Evolutionary conservation across 2,113 vertebrate genomes (phyloP).

Genomic region (Opisthocomus hoazin): DNA sequence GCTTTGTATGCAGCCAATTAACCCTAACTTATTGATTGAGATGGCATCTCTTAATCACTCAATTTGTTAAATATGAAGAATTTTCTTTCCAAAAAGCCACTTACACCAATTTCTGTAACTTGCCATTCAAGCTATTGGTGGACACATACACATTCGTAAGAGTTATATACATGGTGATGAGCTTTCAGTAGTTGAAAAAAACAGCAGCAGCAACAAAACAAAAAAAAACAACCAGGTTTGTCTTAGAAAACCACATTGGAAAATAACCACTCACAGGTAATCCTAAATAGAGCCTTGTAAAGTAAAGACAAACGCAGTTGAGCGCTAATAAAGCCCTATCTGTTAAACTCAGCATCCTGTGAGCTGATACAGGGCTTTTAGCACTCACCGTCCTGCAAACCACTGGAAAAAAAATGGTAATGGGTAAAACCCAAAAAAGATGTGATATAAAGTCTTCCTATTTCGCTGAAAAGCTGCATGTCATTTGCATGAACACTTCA

Average conservation of each 20-base stretch:
- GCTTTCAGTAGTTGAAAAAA: not conserved
- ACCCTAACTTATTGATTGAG: not conserved
- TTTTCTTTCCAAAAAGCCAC: not conserved
- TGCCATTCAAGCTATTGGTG: not conserved
- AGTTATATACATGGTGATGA: not conserved
- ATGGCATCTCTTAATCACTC: not conserved
- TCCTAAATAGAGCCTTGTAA: slow-evolving; percentile 35
- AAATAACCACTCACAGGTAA: slow-evolving; percentile 52
- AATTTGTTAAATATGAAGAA: slow-evolving; percentile 32
- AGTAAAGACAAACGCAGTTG: slow-evolving; percentile 6
- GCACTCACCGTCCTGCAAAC: slow-evolving; percentile 20
- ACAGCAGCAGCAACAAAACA: not conserved
- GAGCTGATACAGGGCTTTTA: slow-evolving; percentile 38
- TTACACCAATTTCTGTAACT: not conserved
- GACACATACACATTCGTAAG: not conserved
- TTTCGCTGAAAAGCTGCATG: slow-evolving; percentile 9
- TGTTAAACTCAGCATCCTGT: slow-evolving; percentile 60
- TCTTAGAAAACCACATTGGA: slow-evolving; percentile 42
- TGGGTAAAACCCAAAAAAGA: slow-evolving; percentile 55
- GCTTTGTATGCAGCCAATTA: slow-evolving; percentile 14
- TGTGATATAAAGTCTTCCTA: slow-evolving; percentile 39
- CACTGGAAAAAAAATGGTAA: slow-evolving; percentile 66
- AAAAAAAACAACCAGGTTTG: not conserved
- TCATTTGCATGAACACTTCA: not conserved
- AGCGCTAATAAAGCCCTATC: slow-evolving; percentile 39